Evolutionary conservation across 2,888 invertebrate genomes (phyloP).

Genomic region (Zaprionus obscuricornis): DNA sequence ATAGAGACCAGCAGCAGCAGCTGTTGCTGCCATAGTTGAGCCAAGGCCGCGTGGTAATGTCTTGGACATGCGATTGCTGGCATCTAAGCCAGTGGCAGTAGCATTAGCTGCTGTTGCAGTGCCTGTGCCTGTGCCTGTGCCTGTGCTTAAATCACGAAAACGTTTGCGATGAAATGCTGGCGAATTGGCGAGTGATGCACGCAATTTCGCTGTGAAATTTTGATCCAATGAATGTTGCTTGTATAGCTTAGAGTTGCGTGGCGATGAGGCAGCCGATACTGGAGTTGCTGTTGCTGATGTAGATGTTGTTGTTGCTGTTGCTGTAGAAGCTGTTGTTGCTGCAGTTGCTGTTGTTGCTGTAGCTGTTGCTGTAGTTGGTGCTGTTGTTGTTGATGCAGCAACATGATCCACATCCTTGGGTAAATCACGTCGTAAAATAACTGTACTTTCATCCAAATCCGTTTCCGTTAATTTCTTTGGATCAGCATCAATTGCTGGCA

Average conservation of each 20-base stretch:
- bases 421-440: slow-evolving; percentile 79
- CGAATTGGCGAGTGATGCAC: slow-evolving; percentile 86
- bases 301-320: neutral
- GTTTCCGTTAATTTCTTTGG: slow-evolving; percentile 79
- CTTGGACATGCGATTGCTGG: slow-evolving; percentile 87
- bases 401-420: slow-evolving; percentile 65
- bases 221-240: slow-evolving; percentile 87
- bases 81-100: too few relatives aligned
- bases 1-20: slow-evolving; percentile 79
- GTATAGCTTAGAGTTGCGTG: slow-evolving; percentile 85
- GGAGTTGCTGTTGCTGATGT: too few relatives aligned
- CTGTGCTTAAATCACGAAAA: slow-evolving; percentile 81
- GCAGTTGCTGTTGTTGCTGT: neutral
- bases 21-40: slow-evolving; percentile 62
- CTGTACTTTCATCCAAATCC: slow-evolving; percentile 79
- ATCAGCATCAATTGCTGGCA: slow-evolving; percentile 81
- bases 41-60: slow-evolving; percentile 89
- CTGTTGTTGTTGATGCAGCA: too few relatives aligned
- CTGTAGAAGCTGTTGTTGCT: neutral
- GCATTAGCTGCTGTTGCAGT: too few relatives aligned
- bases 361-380: neutral
- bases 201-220: slow-evolving; percentile 85
- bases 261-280: slow-evolving; percentile 59
- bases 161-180: slow-evolving; percentile 87
- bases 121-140: too few relatives aligned